Base-by-base conservation (phyloP, 92 coral and sea anemone species). In the Heliopora coerulea region DNA sequence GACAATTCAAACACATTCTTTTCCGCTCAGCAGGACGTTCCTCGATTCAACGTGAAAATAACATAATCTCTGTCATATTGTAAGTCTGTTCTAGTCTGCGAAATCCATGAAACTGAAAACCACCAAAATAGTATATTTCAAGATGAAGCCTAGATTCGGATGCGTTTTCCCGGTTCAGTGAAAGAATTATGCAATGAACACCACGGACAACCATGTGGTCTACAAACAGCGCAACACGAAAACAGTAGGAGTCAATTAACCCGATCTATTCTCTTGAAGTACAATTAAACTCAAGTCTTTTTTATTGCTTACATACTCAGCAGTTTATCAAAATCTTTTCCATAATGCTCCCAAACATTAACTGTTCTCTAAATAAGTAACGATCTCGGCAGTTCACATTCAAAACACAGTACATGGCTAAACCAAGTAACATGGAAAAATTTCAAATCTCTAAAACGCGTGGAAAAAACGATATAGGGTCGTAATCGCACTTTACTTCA, bases 241-340 rank as follows among this genome's bases (percentile, higher is more conserved):
- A 15, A 46, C 42, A 37, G n/a, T 15, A 15, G 52, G 52, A 46
- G 52, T 8, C 52, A 46, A 46, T 46, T 46, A 46, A 46, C 52
- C 7, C 52, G 52, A 46, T 46, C 61, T 56, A 23, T 14, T 56
- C 61, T 56, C 61, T 28, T 56, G 13, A 3, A 56, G 31, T 17
- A 50, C 58, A 50, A 5, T 50, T 7, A 50, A 7, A 50, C 58
- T 19, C 58, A 17, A 19, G 6, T 50, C 6, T n/a, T n/a, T 19
- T 5, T 50, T 50, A 28, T 56, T 56, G 29, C 61, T 15, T 56
- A 29, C 3, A 3, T 13, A 56, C 74, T 67, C 74, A 49, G 74
- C 74, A 59, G 74, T 49, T 49, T 58, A 67, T 67, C 54, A 67
- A 67, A 67, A 67, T 67, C 74, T 67, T 49, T 67, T 67, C 52